phyloP scores from a whole-genome alignment of 2,113 vertebrate species.

The Dromiciops gliroides region DNA sequence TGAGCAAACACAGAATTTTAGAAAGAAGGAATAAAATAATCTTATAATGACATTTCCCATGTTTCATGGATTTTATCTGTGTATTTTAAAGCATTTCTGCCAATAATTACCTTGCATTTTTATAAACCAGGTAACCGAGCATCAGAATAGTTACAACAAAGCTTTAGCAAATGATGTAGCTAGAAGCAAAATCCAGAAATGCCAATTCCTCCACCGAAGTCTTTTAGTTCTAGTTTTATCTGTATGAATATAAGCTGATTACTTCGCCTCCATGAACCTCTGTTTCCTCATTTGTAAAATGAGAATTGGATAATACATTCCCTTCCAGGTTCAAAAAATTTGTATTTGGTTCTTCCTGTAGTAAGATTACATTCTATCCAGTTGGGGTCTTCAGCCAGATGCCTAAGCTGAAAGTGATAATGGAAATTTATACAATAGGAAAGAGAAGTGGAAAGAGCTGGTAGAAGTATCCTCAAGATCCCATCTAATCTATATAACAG shows the following conservation, averaged over 20 bases:
- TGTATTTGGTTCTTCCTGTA: not conserved
- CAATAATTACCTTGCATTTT: constrained; percentile 15
- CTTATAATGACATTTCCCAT: constrained; percentile 20
- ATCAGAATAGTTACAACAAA: not conserved
- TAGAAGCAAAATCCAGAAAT: not conserved
- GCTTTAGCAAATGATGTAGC: not conserved
- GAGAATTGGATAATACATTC: not conserved
- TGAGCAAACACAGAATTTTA: constrained; percentile 51
- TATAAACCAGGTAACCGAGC: not conserved
- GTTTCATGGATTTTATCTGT: not conserved
- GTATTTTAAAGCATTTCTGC: not conserved
- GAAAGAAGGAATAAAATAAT: constrained; percentile 42
- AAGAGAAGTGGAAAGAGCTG: not conserved
- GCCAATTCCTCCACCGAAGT: not conserved
- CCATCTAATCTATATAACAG: constrained; percentile 58
- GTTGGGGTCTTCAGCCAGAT: not conserved
- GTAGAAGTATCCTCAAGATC: not conserved
- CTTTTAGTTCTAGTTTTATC: not conserved
- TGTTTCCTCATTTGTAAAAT: not conserved
- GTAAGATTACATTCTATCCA: not conserved
- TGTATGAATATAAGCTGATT: not conserved
- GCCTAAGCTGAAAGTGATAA: not conserved
- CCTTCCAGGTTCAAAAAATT: not conserved
- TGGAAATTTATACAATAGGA: not conserved
- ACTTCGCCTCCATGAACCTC: not conserved